phyloP scores from a whole-genome alignment of 2,113 vertebrate genomes.

The Panthera uncia region DNA sequence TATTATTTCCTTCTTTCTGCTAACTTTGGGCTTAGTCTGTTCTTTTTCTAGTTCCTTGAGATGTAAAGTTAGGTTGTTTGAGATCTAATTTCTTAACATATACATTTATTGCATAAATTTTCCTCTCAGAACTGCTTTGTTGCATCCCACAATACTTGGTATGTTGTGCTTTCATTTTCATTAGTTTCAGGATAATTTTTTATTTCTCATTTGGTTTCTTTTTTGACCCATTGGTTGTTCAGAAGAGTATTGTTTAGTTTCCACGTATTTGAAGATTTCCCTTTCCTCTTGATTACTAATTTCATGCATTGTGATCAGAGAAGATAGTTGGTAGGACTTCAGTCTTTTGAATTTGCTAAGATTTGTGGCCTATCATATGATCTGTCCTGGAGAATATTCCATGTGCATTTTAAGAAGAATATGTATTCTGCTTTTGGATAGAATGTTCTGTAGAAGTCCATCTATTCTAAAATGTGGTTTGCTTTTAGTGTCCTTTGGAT shows the following conservation, averaged over 20 bases:
- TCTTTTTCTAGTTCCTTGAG: background rate
- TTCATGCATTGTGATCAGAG: background rate
- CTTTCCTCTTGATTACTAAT: background rate
- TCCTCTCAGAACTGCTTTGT: background rate
- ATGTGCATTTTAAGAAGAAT: background rate
- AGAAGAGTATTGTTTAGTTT: background rate
- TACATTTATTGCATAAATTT: background rate
- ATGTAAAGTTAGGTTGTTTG: background rate
- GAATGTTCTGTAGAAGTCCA: background rate
- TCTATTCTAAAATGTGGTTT: background rate
- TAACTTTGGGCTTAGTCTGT: background rate
- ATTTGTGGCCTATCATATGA: background rate
- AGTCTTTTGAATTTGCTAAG: background rate
- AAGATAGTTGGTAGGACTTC: background rate
- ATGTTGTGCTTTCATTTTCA: background rate
- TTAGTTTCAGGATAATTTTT: background rate
- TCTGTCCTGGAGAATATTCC: background rate
- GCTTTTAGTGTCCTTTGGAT: background rate
- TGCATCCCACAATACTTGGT: background rate
- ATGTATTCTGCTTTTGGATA: background rate
- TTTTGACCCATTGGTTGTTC: background rate
- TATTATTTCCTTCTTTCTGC: background rate
- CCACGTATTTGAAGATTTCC: background rate
- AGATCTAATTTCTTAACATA: background rate
- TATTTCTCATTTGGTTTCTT: background rate